phyloP scores from a whole-genome alignment of 1,140 invertebrate genomes.

The Zelostemma sp. region DNA sequence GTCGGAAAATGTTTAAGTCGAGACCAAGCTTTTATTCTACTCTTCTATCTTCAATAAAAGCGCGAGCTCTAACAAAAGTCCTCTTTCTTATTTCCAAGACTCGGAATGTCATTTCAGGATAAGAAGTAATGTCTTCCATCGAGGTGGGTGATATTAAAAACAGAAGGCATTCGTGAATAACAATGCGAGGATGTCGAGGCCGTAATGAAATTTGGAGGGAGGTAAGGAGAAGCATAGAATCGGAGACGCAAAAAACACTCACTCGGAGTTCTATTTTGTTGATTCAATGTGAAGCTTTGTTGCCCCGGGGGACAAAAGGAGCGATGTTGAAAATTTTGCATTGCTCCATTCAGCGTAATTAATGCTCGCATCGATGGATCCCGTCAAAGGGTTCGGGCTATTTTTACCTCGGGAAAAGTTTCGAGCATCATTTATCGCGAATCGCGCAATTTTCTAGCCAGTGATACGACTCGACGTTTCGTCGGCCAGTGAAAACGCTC shows the following conservation, averaged over 20 bases:
- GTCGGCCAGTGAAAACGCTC: neutral
- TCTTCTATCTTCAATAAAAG: neutral
- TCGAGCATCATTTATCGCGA: too few relatives aligned
- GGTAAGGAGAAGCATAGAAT: slow-evolving; percentile 20
- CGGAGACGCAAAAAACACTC: neutral
- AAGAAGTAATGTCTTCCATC: slow-evolving; percentile 13
- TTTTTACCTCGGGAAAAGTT: too few relatives aligned
- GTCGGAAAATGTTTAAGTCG: too few relatives aligned
- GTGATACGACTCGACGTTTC: neutral
- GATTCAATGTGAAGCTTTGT: too few relatives aligned
- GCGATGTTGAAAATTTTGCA: too few relatives aligned
- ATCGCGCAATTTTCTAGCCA: neutral
- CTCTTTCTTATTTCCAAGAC: neutral
- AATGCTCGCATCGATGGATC: too few relatives aligned
- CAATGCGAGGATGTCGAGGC: slow-evolving; percentile 15
- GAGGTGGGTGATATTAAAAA: slow-evolving; percentile 29
- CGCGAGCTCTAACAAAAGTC: neutral
- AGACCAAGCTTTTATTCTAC: too few relatives aligned
- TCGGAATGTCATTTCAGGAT: slow-evolving; percentile 9
- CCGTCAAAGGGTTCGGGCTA: too few relatives aligned
- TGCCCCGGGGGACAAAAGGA: too few relatives aligned
- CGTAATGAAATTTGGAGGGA: slow-evolving; percentile 36
- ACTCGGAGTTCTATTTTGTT: neutral
- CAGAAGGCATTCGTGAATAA: slow-evolving; percentile 28
- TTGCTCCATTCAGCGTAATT: too few relatives aligned